A percentile compares a stretch with the other conserved stretches of the same genome.
phyloP scores from a whole-genome alignment of 2,888 invertebrate genomes.

The Agrypnus murinus region DNA sequence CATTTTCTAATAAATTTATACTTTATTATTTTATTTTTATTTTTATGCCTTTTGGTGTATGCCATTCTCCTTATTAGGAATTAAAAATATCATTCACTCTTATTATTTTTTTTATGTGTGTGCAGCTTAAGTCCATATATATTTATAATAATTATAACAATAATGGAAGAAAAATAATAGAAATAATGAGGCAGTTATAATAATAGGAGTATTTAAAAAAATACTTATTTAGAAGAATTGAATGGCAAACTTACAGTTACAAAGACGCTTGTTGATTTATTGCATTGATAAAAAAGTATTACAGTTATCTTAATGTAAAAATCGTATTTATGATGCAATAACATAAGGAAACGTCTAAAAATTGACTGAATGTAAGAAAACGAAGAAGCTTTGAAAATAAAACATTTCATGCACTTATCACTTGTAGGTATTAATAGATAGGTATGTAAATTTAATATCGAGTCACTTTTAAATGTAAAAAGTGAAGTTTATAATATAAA shows the following conservation, averaged over 20 bases:
- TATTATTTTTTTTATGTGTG: constrained; percentile 6
- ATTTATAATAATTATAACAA: not conserved
- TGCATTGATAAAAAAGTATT: not conserved
- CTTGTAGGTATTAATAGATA: constrained; percentile 35
- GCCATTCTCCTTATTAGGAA: not conserved
- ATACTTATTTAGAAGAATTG: not conserved
- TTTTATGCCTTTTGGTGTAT: not conserved
- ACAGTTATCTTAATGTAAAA: not conserved
- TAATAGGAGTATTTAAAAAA: no score
- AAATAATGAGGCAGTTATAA: not conserved
- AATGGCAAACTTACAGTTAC: not conserved
- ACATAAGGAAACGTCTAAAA: not conserved
- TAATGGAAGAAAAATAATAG: no score
- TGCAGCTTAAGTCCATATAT: constrained; percentile 27
- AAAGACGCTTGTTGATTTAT: not conserved
- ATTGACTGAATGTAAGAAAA: not conserved
- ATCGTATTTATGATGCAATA: not conserved
- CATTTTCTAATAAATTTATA: constrained; percentile 27
- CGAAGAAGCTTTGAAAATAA: constrained; percentile 38
- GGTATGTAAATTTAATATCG: constrained; percentile 31
- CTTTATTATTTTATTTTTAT: constrained; percentile 13
- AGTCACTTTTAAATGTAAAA: constrained; percentile 4
- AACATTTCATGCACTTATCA: constrained; percentile 47
- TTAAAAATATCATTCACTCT: no score
- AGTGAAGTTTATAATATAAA: constrained; percentile 12